Evolutionary conservation across 1,140 invertebrate species (phyloP), one percentile per base, ranked within the genome.

Genomic region (Brachionus manjavacas): DNA sequence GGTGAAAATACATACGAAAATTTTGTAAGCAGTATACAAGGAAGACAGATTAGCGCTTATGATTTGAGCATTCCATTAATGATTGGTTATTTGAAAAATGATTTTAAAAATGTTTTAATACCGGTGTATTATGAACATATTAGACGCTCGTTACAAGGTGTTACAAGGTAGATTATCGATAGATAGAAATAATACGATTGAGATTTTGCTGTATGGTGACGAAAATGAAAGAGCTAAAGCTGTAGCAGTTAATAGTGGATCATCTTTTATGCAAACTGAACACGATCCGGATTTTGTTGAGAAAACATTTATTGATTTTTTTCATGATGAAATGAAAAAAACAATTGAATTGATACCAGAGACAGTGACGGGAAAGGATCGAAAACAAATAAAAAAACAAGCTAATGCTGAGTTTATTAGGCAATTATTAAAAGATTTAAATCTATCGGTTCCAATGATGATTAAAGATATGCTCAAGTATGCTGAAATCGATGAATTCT

Each of bases 251-350:
- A 74, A 74, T 20, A 41, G 11, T 43, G 35, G n/a, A 41, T 74
- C 43, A 16, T 20, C n/a, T 41, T 20, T 74, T 43, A 20, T 43
- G 20, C 14, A 41, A 43, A 74, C 7, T 9, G 35, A 74, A 74
- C 70, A 74, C 31, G 70, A 74, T 74, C 70, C 70, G n/a, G 70
- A 74, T 74, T 74, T 43, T 74, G 70, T 74, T 46, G 70, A 74
- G 41, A 46, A 74, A 74, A 49, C 35, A 43, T 74, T 74, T 43
- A 43, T 74, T 25, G 39, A 74, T 14, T 74, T 43, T 74, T 74
- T 74, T 74, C 70, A 74, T 23, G 70, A 74, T 74, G 70, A 74
- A 74, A 74, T 46, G 70, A 43, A 3, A 43, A 74, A 7, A 74
- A 1, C 70, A 74, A 74, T 74, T 23, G 70, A 74, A 74, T 46